A percentile compares a stretch with the other conserved stretches of the same genome.
These are phyloP conservation scores for Ramphastos sulfuratus DNA, from an alignment of 2,113 vertebrate species.

Conservation along the genomic window DNA sequence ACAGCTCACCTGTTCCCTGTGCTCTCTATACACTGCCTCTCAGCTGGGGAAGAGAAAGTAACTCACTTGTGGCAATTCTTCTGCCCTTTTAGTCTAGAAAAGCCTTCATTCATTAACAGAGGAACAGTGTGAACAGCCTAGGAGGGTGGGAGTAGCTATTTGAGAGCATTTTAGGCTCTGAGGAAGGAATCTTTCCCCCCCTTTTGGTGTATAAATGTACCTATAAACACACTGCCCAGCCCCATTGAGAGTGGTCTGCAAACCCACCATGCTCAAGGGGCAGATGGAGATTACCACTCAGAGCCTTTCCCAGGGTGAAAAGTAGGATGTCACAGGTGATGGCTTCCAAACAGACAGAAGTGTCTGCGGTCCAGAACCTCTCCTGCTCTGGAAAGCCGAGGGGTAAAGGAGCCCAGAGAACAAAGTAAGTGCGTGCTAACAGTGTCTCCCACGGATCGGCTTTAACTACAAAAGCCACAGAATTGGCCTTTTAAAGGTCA, in stretches of 20 bases:
- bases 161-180: not conserved
- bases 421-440: not conserved
- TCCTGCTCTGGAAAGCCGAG: not conserved
- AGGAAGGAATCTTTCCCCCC: not conserved
- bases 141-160: not conserved
- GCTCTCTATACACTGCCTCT: constrained; percentile 13
- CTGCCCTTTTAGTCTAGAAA: constrained; percentile 32
- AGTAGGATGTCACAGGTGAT: not conserved
- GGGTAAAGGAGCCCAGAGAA: not conserved
- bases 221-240: not conserved
- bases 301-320: not conserved
- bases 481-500: constrained; percentile 42
- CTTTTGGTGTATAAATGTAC: not conserved
- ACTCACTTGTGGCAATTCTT: constrained; percentile 47
- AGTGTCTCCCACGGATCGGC: not conserved
- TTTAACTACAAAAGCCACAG: not conserved
- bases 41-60: constrained; percentile 49
- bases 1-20: constrained; percentile 46
- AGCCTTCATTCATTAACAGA: constrained; percentile 30
- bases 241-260: not conserved
- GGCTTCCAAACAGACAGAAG: not conserved
- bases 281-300: not conserved
- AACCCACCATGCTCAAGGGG: not conserved
- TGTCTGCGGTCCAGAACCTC: too few relatives aligned
- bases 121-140: not conserved